Evolutionary conservation across 2,797 vertebrate genomes (phyloP), one percentile per base, ranked within the genome.

Genomic region (Limosa lapponica): DNA sequence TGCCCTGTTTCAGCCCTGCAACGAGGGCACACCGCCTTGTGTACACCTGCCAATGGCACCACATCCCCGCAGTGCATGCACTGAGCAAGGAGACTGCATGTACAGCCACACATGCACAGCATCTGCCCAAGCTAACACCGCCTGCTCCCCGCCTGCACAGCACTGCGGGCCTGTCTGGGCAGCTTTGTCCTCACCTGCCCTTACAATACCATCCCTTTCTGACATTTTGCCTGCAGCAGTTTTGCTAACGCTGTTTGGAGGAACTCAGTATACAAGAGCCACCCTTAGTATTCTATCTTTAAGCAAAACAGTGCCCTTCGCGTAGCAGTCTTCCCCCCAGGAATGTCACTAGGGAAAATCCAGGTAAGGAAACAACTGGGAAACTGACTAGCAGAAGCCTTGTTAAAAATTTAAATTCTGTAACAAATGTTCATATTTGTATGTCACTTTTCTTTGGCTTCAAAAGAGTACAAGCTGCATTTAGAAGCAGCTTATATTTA

Each of bases 101-200:
- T 23, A 22, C 16, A 5, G 15, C 49, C 1, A 0, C 13, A 10
- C 18, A 4, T 23, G 18, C 19, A 13, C 34, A 39, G 43, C 48
- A 34, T 9, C 36, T 4, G 55, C n/a, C 39, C 0, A 1, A 78
- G 70, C 39, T 9, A 22, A 3, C 39, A 2, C 6, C 0, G 0
- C 28, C 27, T 16, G n/a, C 36, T 80, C 17, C 34, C 36, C 5
- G 3, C 23, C 66, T 43, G 19, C 44, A 16, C 13, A 81, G 46
- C 11, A 1, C 54, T 39, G 17, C 46, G 25, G 58, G 10, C 8
- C 32, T 57, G 32, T 4, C 37, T 70, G 32, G n/a, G 62, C 18
- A 93, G 27, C 39, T 30, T 12, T 41, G 44, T 48, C 65, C 80
- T 87, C 86, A 52, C 25, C 39, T 4, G 11, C 67, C 74, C 58